Base-by-base conservation (phyloP, 2,888 invertebrate genomes). In the Epinotia ramella region DNA sequence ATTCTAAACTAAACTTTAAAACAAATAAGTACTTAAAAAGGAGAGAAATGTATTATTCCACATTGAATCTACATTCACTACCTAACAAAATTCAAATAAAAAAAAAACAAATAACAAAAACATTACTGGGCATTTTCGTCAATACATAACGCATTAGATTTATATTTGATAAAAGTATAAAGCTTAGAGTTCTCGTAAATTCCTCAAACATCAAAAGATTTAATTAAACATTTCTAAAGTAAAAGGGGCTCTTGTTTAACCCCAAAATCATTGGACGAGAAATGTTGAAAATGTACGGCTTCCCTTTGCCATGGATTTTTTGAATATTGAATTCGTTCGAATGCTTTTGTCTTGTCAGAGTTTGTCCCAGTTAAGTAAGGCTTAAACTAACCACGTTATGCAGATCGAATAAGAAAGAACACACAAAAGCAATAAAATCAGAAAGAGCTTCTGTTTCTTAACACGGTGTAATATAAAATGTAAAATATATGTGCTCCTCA, bases 271-370 rank as follows among this genome's bases (percentile, higher is more conserved):
- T 56, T 64, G 59, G 40, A 60, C 59, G 69, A 59, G 70, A 70
- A 74, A 65, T 49, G 57, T 64, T 69, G 57, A 24, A 69, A 56
- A 62, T 67, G 62, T 57, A 33, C 64, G 20, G 18, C n/a, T 57
- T 13, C 20, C 18, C 49, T 74, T 33, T 49, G 20, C 49, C 11
- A 12, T 2, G 12, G 12, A 53, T 74, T 75, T 72, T 75, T 65
- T 53, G n/a, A 60, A 62, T 70, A 70, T 70, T 60, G 60, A 70
- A 70, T 71, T 66, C 65, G 60, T 70, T 71, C 56, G n/a, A 57
- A 18, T 71, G 60, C 53, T 71, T 60, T 75, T 60, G 60, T 69
- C 68, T n/a, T 57, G 64, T 49, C 57, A 18, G 40, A 59, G 49
- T 70, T 74, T 9, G 59, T 20, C 46, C 49, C 49, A 57, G 68